A percentile compares a stretch with the other conserved stretches of the same genome.
phyloP scores from a whole-genome alignment of 2,797 vertebrate species.

The Acrossocheilus wenchowensis region DNA sequence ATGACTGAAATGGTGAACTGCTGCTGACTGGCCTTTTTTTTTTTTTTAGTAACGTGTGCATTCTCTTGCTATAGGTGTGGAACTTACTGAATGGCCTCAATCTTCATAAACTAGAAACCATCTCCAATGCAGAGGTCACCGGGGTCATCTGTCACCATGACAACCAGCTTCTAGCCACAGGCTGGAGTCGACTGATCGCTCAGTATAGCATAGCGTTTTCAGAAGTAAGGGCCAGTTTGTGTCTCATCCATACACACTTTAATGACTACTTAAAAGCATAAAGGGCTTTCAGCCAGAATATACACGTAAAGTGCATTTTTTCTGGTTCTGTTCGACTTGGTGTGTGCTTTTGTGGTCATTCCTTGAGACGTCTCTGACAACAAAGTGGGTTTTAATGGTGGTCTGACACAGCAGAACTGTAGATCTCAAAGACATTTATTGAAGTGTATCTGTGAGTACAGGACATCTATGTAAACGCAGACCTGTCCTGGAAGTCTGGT shows the following conservation, averaged over 20 bases:
- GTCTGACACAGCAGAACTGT: conserved; percentile 48
- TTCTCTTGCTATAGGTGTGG: conserved; percentile 72
- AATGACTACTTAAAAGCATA: conserved; percentile 32
- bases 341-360: conserved; percentile 33
- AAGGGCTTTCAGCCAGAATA: conserved; percentile 45
- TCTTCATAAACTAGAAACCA: conserved; percentile 76
- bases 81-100: conserved; percentile 76
- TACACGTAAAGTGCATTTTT: conserved; percentile 43
- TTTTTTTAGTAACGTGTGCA: neutral
- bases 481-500: conserved; percentile 66
- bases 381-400: conserved; percentile 53
- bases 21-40: too few relatives aligned
- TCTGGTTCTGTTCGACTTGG: neutral
- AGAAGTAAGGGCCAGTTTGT: conserved; percentile 51
- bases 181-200: conserved; percentile 72
- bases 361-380: conserved; percentile 11
- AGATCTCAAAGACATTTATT: conserved; percentile 8
- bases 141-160: conserved; percentile 69
- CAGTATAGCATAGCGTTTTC: conserved; percentile 69
- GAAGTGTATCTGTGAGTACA: conserved; percentile 38
- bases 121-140: conserved; percentile 71
- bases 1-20: too few relatives aligned
- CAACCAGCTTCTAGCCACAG: conserved; percentile 72
- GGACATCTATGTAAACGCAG: conserved; percentile 58
- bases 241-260: conserved; percentile 4